Base-by-base conservation (phyloP, 1,140 invertebrate species). In the Drosophila tsacasi region DNA sequence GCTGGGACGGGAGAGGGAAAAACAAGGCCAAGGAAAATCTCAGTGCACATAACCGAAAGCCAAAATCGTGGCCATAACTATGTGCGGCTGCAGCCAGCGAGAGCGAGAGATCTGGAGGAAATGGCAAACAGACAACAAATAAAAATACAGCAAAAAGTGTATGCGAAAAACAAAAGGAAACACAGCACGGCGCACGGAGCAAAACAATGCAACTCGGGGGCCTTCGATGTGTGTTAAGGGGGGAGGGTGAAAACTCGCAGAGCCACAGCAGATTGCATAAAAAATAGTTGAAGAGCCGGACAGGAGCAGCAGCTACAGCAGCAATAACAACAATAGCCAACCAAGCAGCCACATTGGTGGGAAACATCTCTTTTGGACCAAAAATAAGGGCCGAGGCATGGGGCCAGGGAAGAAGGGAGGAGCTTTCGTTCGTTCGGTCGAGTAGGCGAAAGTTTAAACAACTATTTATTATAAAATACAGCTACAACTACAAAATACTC, bases 401-500 rank as follows among this genome's bases (percentile, higher is more conserved):
- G 3, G 10, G 1, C 4, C 3, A 4, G 15, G 3, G 1, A 10
- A 9, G 3, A 8, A 8, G 5, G 25, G 27, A 50, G 25, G 5
- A 9, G 5, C 47, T 15, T 13, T 19, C 10, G 49, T 50, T 50
- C 49, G 21, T 37, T 55, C 32, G 27, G 21, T 35, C 46, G 61
- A 58, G 67, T 77, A 69, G 81, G 68, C 69, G 79, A 87, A 87
- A 89, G 84, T 87, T 87, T 87, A 87, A 87, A 89, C 81, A 87
- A 87, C 84, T 87, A 87, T 87, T 87, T 87, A 87, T 87, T 89
- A 87, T 90, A 76, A 89, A 87, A 89, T 81, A 83, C 85, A 87
- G 77, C 54, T 39, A 57, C 66, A 86, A 74, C 75, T 72, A 78
- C 75, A 78, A 87, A 83, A 83, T 72, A 78, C 40, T 61, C 67